Evolutionary conservation across 1,140 invertebrate species (phyloP), one percentile per base, ranked within the genome.

Genomic region (Camponotus floridanus): DNA sequence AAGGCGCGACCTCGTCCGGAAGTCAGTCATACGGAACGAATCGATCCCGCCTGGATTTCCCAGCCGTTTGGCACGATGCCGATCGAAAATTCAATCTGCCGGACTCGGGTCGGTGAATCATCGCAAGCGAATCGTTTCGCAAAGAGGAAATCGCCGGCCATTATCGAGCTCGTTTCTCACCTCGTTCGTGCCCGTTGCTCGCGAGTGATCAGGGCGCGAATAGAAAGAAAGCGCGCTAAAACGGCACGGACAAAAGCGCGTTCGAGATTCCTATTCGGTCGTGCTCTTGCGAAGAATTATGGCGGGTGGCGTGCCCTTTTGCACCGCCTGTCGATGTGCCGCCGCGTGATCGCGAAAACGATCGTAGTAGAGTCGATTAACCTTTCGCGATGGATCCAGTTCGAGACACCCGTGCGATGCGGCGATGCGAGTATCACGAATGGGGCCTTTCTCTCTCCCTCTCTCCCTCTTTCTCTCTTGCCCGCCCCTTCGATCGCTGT

Each of bases 211-310:
- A 13, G 45, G 51, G 84, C 61, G 57, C 80, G 45, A n/a, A 51
- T 33, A 80, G 83, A 61, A 88, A 15, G 15, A 51, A 62, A 61
- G 55, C 79, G 55, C 21, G 51, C 26, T 26, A 26, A 26, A 26
- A 26, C 26, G 26, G 39, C 39, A 13, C 88, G 87, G 88, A 89
- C 88, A 86, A 89, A 89, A 89, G 87, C 88, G 87, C 87, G 87
- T 89, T 86, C 87, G 61, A 74, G 85, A 90, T 90, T 90, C 89
- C 89, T 83, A 90, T 90, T 90, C 88, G 88, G 81, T 88, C 89
- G 88, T 90, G 86, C 67, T 65, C 51, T 42, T 57, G 87, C 85
- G 31, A 86, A 76, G 88, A 90, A 90, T 90, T 90, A 90, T 83
- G 81, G 85, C 85, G 88, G 86, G 89, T 61, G 78, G 64, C 76